phyloP scores from a whole-genome alignment of 2,113 vertebrate species.

The Laticauda laticaudata region DNA sequence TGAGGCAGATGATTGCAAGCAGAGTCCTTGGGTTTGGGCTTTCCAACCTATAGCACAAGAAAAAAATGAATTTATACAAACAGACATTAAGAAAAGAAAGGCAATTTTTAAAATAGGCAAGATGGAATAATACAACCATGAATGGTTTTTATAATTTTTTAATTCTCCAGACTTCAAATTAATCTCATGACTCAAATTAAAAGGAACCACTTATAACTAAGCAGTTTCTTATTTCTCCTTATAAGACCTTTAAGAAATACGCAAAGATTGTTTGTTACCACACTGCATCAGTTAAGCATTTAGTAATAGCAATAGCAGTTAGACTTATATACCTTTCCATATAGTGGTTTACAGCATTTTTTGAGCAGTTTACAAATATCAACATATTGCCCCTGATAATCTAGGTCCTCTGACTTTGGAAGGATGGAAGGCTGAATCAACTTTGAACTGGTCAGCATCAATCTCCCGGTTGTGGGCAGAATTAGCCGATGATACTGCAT shows the following conservation, averaged over 20 bases:
- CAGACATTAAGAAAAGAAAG: background rate
- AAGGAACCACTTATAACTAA: background rate
- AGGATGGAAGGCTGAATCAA: background rate
- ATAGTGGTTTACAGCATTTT: background rate
- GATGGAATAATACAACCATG: background rate
- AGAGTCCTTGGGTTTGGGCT: constrained; percentile 20
- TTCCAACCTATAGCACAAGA: constrained; percentile 46
- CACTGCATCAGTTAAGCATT: background rate
- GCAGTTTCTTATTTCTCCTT: background rate
- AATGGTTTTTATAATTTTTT: background rate
- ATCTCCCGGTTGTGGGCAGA: background rate
- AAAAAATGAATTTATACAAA: background rate
- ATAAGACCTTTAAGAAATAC: background rate
- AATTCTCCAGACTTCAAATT: background rate
- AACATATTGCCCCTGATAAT: background rate
- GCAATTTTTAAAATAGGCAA: background rate
- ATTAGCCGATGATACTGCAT: background rate
- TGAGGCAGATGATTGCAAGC: constrained; percentile 18
- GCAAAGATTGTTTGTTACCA: background rate
- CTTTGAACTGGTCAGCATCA: background rate
- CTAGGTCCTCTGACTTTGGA: background rate
- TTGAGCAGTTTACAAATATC: background rate
- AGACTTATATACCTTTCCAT: background rate
- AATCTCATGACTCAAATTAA: background rate
- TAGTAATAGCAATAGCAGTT: background rate